phyloP scores from a whole-genome alignment of 2,113 vertebrate species.

The Camelus bactrianus region DNA sequence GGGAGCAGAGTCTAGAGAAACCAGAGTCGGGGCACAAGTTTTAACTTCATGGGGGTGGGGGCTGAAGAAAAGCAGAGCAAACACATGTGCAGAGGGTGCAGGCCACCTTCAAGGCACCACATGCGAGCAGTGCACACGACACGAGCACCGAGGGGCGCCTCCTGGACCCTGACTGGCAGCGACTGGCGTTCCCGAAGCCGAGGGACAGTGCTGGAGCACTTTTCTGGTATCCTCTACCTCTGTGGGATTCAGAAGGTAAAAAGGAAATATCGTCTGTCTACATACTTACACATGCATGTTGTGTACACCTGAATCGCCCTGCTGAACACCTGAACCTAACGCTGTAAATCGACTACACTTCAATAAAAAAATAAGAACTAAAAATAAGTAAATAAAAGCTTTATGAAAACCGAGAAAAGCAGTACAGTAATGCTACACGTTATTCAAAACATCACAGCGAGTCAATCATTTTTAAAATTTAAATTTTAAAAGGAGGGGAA shows the following conservation, averaged over 20 bases:
- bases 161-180: neutral
- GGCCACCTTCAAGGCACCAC: neutral
- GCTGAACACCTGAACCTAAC: too few species aligned
- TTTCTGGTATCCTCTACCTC: neutral
- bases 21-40: neutral
- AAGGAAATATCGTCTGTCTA: neutral
- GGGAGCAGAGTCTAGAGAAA: neutral
- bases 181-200: neutral
- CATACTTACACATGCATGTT: too few species aligned
- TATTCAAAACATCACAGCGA: neutral
- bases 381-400: too few species aligned
- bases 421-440: neutral
- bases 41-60: neutral
- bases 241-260: neutral
- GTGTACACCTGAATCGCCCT: too few species aligned
- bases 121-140: accelerated
- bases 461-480: neutral
- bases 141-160: neutral
- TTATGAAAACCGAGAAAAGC: too few species aligned
- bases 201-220: neutral
- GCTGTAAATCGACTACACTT: too few species aligned
- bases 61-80: neutral
- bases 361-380: too few species aligned
- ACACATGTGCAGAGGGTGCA: neutral
- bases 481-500: neutral